Percentiles rank a stretch among this genome's conserved stretches.
Conservation (phyloP, 2,888 invertebrate genomes). For the Drosophila heteroneura region DNA sequence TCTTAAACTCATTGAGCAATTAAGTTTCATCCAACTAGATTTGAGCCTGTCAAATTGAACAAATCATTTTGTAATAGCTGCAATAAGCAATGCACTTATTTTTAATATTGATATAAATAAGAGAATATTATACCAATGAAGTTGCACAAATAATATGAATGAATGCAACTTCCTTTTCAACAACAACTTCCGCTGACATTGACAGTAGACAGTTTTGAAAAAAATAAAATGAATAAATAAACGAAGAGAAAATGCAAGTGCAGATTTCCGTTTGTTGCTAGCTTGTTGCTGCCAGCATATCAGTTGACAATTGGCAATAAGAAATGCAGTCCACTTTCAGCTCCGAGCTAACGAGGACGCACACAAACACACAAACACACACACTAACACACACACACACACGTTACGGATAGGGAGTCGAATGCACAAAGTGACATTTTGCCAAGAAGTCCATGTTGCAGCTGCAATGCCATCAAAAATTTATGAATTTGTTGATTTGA, state of each 20-base stretch:
- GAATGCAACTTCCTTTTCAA: conserved; percentile 49
- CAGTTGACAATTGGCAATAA: conserved; percentile 65
- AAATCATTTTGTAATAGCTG: conserved; percentile 8
- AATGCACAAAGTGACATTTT: conserved; percentile 38
- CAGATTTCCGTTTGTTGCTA: conserved; percentile 65
- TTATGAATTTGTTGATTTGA: conserved; percentile 76
- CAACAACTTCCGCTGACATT: conserved; percentile 52
- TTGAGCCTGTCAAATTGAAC: background rate
- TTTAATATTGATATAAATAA: conserved; percentile 17
- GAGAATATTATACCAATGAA: conserved; percentile 38
- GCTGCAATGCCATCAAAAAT: conserved; percentile 65
- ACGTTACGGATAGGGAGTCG: background rate
- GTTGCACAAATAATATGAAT: conserved; percentile 58
- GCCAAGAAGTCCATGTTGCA: conserved; percentile 30
- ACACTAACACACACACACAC: background rate
- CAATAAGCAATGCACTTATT: conserved; percentile 28
- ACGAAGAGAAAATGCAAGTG: conserved; percentile 36
- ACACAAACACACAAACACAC: conserved; percentile 7
- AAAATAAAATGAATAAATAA: conserved; percentile 2
- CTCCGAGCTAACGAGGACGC: conserved; percentile 36
- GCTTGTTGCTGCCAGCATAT: conserved; percentile 60
- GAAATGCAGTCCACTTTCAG: conserved; percentile 58
- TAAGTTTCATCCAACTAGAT: background rate
- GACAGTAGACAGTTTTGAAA: conserved; percentile 17
- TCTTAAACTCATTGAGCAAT: conserved; percentile 18